These are phyloP conservation scores for Achatina immaculata DNA, from an alignment of 1,140 invertebrate genomes.

Conservation along the genomic window DNA sequence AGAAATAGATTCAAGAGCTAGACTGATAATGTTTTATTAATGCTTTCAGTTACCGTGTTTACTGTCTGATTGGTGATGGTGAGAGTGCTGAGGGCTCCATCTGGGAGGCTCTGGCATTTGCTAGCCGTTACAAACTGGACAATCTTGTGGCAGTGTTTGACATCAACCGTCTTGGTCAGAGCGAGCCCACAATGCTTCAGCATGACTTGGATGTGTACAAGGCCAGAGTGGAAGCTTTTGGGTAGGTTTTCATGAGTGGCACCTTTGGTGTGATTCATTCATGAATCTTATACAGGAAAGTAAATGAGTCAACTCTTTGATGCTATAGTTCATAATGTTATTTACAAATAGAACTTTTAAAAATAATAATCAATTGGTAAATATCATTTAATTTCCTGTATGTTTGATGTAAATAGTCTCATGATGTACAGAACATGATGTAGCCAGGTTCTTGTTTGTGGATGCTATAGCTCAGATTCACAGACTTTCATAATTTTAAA, in stretches of 20 bases:
- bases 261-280: not conserved
- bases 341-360: no score
- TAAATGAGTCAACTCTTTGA: not conserved
- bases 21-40: no score
- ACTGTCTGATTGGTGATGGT: conserved; percentile 96
- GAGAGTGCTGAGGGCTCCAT: conserved; percentile 98
- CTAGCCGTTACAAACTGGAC: conserved; percentile 93
- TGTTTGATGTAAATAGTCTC: no score
- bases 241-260: conserved; percentile 74
- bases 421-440: no score
- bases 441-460: no score
- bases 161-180: conserved; percentile 97
- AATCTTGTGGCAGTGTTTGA: conserved; percentile 98
- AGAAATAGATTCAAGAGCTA: no score
- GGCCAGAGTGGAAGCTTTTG: conserved; percentile 91
- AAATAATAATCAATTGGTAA: no score
- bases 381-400: no score
- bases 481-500: no score
- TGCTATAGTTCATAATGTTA: not conserved
- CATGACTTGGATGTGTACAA: conserved; percentile 93
- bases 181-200: conserved; percentile 91
- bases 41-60: conserved; percentile 80
- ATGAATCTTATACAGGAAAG: not conserved
- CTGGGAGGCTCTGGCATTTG: conserved; percentile 97
- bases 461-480: no score